Percentiles rank a stretch among this genome's conserved stretches.
Conservation (phyloP, 2,797 vertebrate genomes). For the Rallus crepitans region DNA sequence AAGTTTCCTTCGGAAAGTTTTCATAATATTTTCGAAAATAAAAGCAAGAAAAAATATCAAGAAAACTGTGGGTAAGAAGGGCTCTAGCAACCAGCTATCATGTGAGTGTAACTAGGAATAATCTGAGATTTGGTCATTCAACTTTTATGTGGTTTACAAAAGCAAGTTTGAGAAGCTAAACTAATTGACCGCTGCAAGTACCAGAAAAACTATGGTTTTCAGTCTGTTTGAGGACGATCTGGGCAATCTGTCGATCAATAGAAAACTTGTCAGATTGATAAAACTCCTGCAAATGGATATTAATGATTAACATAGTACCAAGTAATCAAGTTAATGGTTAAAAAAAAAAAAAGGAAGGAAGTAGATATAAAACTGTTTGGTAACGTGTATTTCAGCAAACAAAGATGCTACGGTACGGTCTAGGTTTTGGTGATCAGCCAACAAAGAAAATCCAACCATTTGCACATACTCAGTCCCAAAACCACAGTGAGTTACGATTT, state of each 20-base stretch:
- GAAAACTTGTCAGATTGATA: conserved; percentile 77
- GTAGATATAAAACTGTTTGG: conserved; percentile 74
- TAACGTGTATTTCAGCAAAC: conserved; percentile 76
- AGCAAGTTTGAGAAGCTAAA: conserved; percentile 73
- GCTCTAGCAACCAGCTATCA: conserved; percentile 73
- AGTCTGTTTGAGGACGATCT: conserved; percentile 67
- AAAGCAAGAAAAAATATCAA: conserved; percentile 67
- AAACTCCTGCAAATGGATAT: conserved; percentile 61
- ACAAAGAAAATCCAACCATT: conserved; percentile 85
- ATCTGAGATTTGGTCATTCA: conserved; percentile 74
- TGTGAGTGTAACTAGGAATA: conserved; percentile 71
- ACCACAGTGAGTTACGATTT: conserved; percentile 86
- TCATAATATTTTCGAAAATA: conserved; percentile 67
- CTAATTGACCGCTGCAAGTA: conserved; percentile 74
- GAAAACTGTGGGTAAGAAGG: conserved; percentile 68
- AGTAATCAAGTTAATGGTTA: conserved; percentile 72
- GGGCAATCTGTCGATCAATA: conserved; percentile 72
- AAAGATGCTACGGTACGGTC: conserved; percentile 77
- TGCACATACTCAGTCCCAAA: conserved; percentile 79
- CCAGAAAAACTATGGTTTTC: conserved; percentile 74
- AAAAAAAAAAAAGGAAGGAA: conserved; percentile 75
- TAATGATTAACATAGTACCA: conserved; percentile 78
- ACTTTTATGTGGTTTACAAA: conserved; percentile 70
- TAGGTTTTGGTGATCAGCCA: conserved; percentile 82
- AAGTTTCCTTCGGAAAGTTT: conserved; percentile 61